phyloP scores from a whole-genome alignment of 2,113 vertebrate species.

The Rhineura floridana region DNA sequence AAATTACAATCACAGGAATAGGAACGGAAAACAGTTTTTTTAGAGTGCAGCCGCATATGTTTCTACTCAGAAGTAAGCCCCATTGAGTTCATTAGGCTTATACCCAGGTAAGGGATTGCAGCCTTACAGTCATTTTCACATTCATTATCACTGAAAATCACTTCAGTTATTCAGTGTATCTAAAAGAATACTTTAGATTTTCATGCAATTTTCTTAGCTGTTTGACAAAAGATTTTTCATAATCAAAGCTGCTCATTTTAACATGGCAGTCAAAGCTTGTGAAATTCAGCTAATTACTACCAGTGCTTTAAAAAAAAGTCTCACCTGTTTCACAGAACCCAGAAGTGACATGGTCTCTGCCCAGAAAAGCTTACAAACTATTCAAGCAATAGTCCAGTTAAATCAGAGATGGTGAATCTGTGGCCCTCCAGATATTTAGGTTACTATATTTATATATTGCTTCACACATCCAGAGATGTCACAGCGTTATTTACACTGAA shows the following conservation, averaged over 20 bases:
- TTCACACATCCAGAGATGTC: too few species aligned
- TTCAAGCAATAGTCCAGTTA: too few species aligned
- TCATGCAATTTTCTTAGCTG: not conserved
- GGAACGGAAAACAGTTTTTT: too few species aligned
- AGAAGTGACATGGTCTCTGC: not conserved
- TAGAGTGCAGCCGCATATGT: not conserved
- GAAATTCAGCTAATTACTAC: not conserved
- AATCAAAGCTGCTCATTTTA: not conserved
- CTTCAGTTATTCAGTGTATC: not conserved
- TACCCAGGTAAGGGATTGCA: not conserved
- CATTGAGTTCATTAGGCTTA: not conserved
- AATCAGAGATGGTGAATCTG: too few species aligned
- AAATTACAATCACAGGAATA: too few species aligned
- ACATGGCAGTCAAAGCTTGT: not conserved
- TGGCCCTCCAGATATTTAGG: too few species aligned
- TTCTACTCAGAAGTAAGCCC: not conserved
- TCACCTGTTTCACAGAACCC: not conserved
- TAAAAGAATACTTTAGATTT: not conserved
- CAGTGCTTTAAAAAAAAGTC: not conserved
- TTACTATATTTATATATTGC: too few species aligned
- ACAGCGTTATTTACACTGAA: too few species aligned
- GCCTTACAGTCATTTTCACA: not conserved
- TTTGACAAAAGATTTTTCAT: not conserved
- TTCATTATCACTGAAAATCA: not conserved
- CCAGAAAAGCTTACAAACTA: not conserved